Evolutionary conservation across 2,113 vertebrate species (phyloP).

Genomic region (Crypturellus undulatus): DNA sequence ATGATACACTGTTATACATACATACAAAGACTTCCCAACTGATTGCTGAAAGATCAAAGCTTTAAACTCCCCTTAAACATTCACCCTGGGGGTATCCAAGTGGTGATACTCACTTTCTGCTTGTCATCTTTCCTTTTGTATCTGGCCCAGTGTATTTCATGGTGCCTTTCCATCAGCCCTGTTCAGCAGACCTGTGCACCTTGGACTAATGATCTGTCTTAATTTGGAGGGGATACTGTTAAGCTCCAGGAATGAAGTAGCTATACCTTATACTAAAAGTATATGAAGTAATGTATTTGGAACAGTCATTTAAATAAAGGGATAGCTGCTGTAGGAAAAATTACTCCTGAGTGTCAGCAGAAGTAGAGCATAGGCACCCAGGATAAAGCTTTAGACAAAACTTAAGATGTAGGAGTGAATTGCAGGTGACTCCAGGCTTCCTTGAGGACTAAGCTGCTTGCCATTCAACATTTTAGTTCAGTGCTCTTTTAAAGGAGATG

Average conservation of each 20-base stretch:
- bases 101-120: background rate
- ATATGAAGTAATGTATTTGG: background rate
- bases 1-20: background rate
- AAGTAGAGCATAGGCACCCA: background rate
- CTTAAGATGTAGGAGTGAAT: background rate
- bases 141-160: background rate
- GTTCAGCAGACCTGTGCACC: background rate
- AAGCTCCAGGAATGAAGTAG: background rate
- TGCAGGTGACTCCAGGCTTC: background rate
- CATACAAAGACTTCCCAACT: background rate
- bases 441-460: background rate
- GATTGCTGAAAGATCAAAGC: constrained; percentile 9
- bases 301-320: background rate
- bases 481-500: background rate
- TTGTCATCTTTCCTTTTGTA: background rate
- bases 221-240: background rate
- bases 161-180: background rate
- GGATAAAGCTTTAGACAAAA: background rate
- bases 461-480: background rate
- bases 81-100: background rate
- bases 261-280: background rate
- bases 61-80: constrained; percentile 5
- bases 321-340: background rate
- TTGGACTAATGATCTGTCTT: background rate
- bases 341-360: background rate